phyloP scores from a whole-genome alignment of 1,140 invertebrate genomes.

The Zaprionus capensis region DNA sequence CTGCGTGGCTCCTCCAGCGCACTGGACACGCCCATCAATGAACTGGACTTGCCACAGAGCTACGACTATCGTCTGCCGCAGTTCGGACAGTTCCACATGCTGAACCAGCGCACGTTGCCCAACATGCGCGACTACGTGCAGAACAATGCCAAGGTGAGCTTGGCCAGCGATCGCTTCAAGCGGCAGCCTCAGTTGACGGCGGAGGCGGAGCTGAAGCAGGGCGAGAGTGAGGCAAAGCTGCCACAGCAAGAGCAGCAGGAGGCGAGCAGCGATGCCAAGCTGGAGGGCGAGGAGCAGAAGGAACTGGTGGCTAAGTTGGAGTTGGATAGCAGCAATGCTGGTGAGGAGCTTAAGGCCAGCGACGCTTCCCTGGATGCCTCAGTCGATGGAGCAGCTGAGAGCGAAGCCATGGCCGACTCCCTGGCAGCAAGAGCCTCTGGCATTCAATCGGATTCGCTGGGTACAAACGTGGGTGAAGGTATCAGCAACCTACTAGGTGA shows the following conservation, averaged over 20 bases:
- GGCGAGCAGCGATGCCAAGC: neutral
- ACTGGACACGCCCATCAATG: neutral
- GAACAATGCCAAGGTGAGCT: slow-evolving; percentile 26
- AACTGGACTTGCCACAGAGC: slow-evolving; percentile 41
- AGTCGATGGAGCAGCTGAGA: neutral
- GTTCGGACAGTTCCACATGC: slow-evolving; percentile 28
- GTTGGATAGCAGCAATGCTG: slow-evolving; percentile 3
- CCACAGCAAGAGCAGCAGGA: neutral
- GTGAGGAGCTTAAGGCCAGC: neutral
- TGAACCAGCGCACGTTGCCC: slow-evolving; percentile 23
- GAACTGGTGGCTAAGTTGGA: neutral
- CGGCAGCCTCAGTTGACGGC: slow-evolving; percentile 17
- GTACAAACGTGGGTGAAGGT: neutral
- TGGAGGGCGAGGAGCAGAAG: neutral
- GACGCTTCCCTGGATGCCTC: neutral
- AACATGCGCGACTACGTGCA: slow-evolving; percentile 41
- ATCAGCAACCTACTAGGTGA: neutral
- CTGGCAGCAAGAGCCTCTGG: neutral
- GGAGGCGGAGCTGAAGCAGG: slow-evolving; percentile 1
- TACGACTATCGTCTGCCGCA: slow-evolving; percentile 50
- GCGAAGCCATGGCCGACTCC: neutral
- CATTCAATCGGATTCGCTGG: neutral
- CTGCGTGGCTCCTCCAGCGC: neutral
- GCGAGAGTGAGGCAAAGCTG: neutral
- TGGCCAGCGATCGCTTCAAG: slow-evolving; percentile 23